Evolutionary conservation across 2,797 vertebrate genomes (phyloP), one percentile per base, ranked within the genome.

Genomic region (Coregonus sp.): DNA sequence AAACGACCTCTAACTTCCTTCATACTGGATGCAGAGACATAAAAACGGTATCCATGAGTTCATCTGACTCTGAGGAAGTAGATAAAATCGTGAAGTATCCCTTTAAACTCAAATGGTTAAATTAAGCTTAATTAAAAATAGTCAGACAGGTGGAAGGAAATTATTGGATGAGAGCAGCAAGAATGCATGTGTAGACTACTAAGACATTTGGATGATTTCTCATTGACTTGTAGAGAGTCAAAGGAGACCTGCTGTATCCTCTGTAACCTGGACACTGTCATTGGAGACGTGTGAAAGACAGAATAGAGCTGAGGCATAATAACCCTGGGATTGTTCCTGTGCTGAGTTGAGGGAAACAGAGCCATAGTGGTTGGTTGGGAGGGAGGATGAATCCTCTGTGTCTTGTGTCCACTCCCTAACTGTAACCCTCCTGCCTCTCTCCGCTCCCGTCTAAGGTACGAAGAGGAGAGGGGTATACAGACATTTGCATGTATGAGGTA

Each of bases 381-480:
- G 40, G 59, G 4, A 65, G 15, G 37, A 29, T 61, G 18, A 73
- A 54, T 47, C 3, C 11, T 9, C 33, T 56, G 59, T 56, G 52
- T 61, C 4, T 35, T 25, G 72, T 65, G 54, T 1, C 14, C 54
- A 78, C 7, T 74, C n/a, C 59, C 50, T 61, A 20, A 68, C 54
- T 74, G 7, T 65, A 18, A 1, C 51, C 70, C 51, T 16, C 50
- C 51, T 5, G 18, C 51, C 71, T 31, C 31, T 2, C 68, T 3
- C 68, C 72, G 80, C 92, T 94, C 85, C 90, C 87, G 91, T 86
- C 82, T 87, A 97, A 97, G 96, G 95, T 97, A 95, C 92, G 95
- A 97, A 94, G 94, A 96, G 93, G 93, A 96, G 86, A 95, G 91
- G 90, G 71, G 71, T 33, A 82, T 78, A 72, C 12, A 73, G 74